A percentile compares a stretch with the other conserved stretches of the same genome.
Evolutionary conservation across 1,140 invertebrate genomes (phyloP).

Genomic region (Himalopsyche phryganea): DNA sequence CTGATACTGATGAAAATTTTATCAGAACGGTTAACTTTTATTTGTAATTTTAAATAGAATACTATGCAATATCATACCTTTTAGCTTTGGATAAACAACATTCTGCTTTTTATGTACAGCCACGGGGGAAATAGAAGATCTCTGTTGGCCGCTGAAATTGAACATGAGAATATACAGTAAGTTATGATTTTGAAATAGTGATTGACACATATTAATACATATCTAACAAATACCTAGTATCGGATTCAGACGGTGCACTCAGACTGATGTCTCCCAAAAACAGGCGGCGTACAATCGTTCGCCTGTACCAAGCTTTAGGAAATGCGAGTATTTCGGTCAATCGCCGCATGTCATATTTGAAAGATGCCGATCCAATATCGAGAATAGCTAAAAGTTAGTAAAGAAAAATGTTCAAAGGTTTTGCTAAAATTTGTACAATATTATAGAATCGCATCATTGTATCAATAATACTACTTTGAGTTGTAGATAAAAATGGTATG

Average conservation of each 20-base stretch:
- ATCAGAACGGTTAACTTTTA: too few species aligned
- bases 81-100: slow-evolving; percentile 42
- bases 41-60: too few species aligned
- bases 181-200: too few species aligned
- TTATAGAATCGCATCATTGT: too few species aligned
- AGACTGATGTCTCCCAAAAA: slow-evolving; percentile 86
- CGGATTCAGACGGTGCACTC: slow-evolving; percentile 75
- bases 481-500: too few species aligned
- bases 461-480: too few species aligned
- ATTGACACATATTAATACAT: neutral
- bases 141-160: slow-evolving; percentile 39
- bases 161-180: neutral
- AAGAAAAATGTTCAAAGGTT: slow-evolving; percentile 34
- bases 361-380: slow-evolving; percentile 95
- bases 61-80: slow-evolving; percentile 43
- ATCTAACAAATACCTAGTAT: slow-evolving; percentile 19
- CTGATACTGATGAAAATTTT: too few species aligned
- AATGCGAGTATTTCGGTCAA: slow-evolving; percentile 95
- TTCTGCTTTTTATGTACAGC: slow-evolving; percentile 45
- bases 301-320: slow-evolving; percentile 96
- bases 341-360: slow-evolving; percentile 98
- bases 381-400: slow-evolving; percentile 68
- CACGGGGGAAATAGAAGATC: slow-evolving; percentile 44
- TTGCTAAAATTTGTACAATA: slow-evolving; percentile 14
- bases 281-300: slow-evolving; percentile 86